Evolutionary conservation across 2,888 invertebrate genomes (phyloP), one percentile per base, ranked within the genome.

Genomic region (Lissonota sp.): DNA sequence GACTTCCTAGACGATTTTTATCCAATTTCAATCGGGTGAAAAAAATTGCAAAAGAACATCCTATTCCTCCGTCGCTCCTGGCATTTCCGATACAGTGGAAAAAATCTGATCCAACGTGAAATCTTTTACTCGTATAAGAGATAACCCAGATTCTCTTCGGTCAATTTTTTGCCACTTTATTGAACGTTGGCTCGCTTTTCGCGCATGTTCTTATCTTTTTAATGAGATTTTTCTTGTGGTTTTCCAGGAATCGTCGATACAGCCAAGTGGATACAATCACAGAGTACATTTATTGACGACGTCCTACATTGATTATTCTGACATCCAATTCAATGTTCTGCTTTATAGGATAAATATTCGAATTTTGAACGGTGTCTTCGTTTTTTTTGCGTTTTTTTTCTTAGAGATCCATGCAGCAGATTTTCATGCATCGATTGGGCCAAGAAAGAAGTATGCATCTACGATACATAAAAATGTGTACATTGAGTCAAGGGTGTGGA

Each of bases 141-240:
- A 78, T 55, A 58, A 58, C 39, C 62, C 60, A 26, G 71, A 40
- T 69, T 60, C 62, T 64, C n/a, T 46, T 53, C 8, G 49, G 46
- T 7, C 40, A 12, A 26, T 26, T 16, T 16, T 14, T 16, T 58
- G 42, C 58, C 49, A 55, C 57, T 12, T 63, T 40, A 63, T 70
- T 63, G 26, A 39, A 55, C 44, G 44, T 53, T 53, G 12, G 53
- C 42, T 51, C 44, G 62, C 26, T 26, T 26, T 3, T 26, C 26
- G 39, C 55, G 57, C 58, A 57, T 67, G 7, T 40, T 80, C 81
- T 86, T 83, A 86, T 86, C 84, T 83, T 75, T 84, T 72, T 81
- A 84, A 86, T 85, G 77, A 85, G 79, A 83, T 86, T 85, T 26
- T 78, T 63, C 79, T 71, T 76, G 62, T 71, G 42, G 49, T 76